phyloP scores from a whole-genome alignment of 2,113 vertebrate species.

The Poeciliopsis occidentalis region DNA sequence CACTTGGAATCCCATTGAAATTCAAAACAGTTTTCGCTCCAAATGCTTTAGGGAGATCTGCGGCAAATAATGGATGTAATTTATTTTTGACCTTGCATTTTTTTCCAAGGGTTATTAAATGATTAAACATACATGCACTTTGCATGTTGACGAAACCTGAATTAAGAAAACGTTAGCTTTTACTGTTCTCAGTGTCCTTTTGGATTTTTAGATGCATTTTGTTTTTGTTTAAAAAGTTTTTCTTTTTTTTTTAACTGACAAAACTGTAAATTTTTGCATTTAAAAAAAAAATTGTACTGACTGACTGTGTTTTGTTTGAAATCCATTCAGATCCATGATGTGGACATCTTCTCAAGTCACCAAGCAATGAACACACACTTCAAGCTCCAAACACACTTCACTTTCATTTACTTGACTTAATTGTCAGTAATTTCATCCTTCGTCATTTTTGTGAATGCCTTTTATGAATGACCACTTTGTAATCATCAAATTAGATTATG shows the following conservation, averaged over 20 bases:
- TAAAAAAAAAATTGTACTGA: conserved; percentile 12
- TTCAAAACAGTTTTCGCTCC: conserved; percentile 83
- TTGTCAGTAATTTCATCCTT: neutral
- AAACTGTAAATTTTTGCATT: neutral
- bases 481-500: neutral
- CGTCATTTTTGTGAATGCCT: no score
- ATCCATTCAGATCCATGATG: conserved; percentile 45
- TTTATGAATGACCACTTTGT: neutral
- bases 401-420: neutral
- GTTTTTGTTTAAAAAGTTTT: neutral
- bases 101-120: conserved; percentile 71
- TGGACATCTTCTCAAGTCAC: conserved; percentile 45
- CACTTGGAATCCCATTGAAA: conserved; percentile 86
- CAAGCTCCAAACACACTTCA: neutral
- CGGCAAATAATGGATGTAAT: conserved; percentile 84
- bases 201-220: conserved; percentile 1
- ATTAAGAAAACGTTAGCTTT: conserved; percentile 38
- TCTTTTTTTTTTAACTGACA: neutral
- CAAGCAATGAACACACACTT: conserved; percentile 45
- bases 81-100: conserved; percentile 84
- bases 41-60: conserved; percentile 83
- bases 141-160: conserved; percentile 55
- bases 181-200: conserved; percentile 13
- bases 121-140: conserved; percentile 77
- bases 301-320: conserved; percentile 47